Evolutionary conservation across 2,113 vertebrate genomes (phyloP), one percentile per base, ranked within the genome.

Genomic region (Rhipidura dahli): DNA sequence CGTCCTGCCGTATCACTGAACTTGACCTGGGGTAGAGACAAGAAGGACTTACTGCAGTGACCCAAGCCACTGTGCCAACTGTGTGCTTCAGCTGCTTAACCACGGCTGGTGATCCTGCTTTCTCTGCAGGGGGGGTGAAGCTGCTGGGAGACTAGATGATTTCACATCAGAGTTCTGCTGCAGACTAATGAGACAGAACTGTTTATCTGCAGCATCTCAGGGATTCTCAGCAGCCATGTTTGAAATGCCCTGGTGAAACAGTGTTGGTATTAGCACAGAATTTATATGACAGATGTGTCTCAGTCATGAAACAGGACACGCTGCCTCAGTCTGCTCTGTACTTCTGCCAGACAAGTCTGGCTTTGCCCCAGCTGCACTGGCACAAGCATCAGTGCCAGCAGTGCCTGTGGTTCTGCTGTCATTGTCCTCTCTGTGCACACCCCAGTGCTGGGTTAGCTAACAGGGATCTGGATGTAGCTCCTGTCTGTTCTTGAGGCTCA

Each of bases 261-360:
- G 33, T 17, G 56, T 7, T 63, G 59, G 83, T 73, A 77, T 73
- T 77, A 60, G 64, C 57, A 89, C 61, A 45, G 50, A 66, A 93
- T 89, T 65, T 49, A 13, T 60, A 35, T 44, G 79, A 90, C 93
- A 94, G 95, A 90, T 45, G 88, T 78, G 68, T 71, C 82, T 77
- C 92, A 59, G 79, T 30, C 83, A 59, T 47, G 76, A 87, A 93
- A 97, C 72, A 83, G 68, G 69, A 95, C 83, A 54, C 10, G 1
- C 39, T 92, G 76, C 68, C 64, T 65, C 15, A 35, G 71, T 16
- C 92, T 59, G 83, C 83, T 94, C 93, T 87, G 83, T 83, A 42
- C 72, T 70, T 47, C 76, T 87, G 93, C 94, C 96, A 96, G 94
- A 59, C 39, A 68, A 37, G 37, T 11, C 90, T 95, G 96, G 94